A percentile compares a stretch with the other conserved stretches of the same genome.
Conservation (phyloP, 2,888 invertebrate species). For the Hirtodrosophila alboralis region DNA sequence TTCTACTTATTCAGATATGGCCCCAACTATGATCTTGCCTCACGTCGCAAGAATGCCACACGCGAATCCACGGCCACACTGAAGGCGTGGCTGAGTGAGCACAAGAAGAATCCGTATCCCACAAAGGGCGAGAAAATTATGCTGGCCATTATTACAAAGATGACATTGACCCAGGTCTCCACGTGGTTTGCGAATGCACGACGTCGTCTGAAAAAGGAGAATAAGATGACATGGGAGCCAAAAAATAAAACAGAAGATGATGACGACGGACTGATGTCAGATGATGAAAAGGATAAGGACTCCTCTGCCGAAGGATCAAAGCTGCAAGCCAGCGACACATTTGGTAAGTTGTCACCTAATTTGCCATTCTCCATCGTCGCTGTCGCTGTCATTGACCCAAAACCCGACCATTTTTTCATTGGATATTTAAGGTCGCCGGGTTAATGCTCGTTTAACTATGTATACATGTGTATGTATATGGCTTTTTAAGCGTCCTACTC, state of each 20-base stretch:
- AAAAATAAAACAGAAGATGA: slow-evolving; percentile 95
- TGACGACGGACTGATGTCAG: slow-evolving; percentile 93
- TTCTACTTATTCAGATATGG: slow-evolving; percentile 90
- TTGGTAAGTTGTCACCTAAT: slow-evolving; percentile 64
- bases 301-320: slow-evolving; percentile 89
- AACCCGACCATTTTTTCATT: not conserved
- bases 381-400: slow-evolving; percentile 36
- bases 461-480: slow-evolving; percentile 32
- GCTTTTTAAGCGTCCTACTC: slow-evolving; percentile 36
- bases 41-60: slow-evolving; percentile 98
- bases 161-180: slow-evolving; percentile 97
- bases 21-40: slow-evolving; percentile 96
- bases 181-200: slow-evolving; percentile 99
- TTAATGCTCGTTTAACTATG: not conserved
- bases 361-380: not conserved
- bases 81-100: slow-evolving; percentile 98
- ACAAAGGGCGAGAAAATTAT: slow-evolving; percentile 98
- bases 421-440: slow-evolving; percentile 5
- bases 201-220: slow-evolving; percentile 96
- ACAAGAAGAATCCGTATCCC: slow-evolving; percentile 98
- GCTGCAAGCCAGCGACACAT: slow-evolving; percentile 74
- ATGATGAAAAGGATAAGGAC: slow-evolving; percentile 94
- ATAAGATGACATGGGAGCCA: slow-evolving; percentile 99
- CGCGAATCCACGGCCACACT: slow-evolving; percentile 98
- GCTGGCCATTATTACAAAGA: slow-evolving; percentile 97